Base-by-base conservation (phyloP, 2,113 vertebrate species). In the Mormyrus lacerda region DNA sequence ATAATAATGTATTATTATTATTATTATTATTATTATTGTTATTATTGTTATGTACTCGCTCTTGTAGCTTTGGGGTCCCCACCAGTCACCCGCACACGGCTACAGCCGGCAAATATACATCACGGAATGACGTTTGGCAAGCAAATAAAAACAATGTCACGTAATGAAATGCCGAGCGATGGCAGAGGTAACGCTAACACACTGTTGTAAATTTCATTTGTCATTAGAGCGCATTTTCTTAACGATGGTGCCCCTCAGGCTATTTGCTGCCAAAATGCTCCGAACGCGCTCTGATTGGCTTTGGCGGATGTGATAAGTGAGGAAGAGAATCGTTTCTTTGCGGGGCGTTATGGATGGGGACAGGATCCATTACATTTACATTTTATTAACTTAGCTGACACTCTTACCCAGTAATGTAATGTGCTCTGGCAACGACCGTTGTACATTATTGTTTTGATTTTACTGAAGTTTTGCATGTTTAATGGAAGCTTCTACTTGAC, bases 311-410 rank as follows among this genome's bases (percentile, higher is more conserved):
- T 79, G 82, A 84, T 47, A 84, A 84, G 82, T 84, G 44, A n/a
- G 39, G 6, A 44, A 82, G 35, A 82, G 76, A 82, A 39, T 82
- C 42, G 19, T 82, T 44, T 82, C 76, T 82, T 82, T 82, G 76
- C 2, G 42, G 39, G 24, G 13, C 21, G 39, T 84, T 84, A 84
- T 84, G 21, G 44, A 47, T 84, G 44, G 44, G 44, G 39, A 82
- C 82, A 47, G 21, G 42, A 84, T 84, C 39, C 44, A 47, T 84
- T 45, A 84, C 44, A 47, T 84, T 84, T 84, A 84, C 82, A 45
- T 84, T 84, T 84, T 84, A 84, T 84, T 84, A 39, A 84, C 82
- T 84, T 84, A 84, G 82, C 82, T 47, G 44, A 84, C 82, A 84
- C 82, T n/a, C 82, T 47, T 45, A 84, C 21, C 19, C 44, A 84